phyloP scores from a whole-genome alignment of 2,113 vertebrate species.

The Pogona vitticeps region DNA sequence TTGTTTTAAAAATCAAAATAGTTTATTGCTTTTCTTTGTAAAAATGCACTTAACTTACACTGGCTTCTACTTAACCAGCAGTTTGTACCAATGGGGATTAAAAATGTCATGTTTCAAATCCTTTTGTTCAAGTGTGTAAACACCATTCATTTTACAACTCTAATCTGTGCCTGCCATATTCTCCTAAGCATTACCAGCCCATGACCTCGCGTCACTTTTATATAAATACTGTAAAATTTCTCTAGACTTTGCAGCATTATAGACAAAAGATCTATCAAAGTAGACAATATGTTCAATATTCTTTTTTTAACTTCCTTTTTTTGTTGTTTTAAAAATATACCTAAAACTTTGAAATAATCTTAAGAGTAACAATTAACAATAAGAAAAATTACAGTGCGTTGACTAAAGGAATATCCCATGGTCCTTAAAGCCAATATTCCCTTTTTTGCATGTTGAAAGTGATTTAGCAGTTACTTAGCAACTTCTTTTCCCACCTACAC shows the following conservation, averaged over 20 bases:
- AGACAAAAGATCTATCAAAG: conserved; percentile 74
- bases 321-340: conserved; percentile 78
- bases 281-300: conserved; percentile 75
- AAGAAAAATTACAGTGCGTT: conserved; percentile 84
- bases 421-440: conserved; percentile 71
- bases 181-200: conserved; percentile 34
- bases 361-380: conserved; percentile 77
- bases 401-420: conserved; percentile 74
- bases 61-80: conserved; percentile 62
- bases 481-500: conserved; percentile 60
- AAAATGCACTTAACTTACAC: conserved; percentile 74
- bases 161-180: conserved; percentile 30
- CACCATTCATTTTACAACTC: conserved; percentile 31
- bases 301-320: conserved; percentile 54
- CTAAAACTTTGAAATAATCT: conserved; percentile 78
- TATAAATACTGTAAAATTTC: conserved; percentile 88
- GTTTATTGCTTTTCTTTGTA: conserved; percentile 74
- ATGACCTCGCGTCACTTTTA: conserved; percentile 62
- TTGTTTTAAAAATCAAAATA: conserved; percentile 73
- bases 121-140: conserved; percentile 66
- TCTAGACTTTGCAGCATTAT: conserved; percentile 77
- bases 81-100: conserved; percentile 55
- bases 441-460: conserved; percentile 77
- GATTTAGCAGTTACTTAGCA: conserved; percentile 75
- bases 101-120: conserved; percentile 49